Base-by-base conservation (phyloP, 1,140 invertebrate species). In the Andricus grossulariae region DNA sequence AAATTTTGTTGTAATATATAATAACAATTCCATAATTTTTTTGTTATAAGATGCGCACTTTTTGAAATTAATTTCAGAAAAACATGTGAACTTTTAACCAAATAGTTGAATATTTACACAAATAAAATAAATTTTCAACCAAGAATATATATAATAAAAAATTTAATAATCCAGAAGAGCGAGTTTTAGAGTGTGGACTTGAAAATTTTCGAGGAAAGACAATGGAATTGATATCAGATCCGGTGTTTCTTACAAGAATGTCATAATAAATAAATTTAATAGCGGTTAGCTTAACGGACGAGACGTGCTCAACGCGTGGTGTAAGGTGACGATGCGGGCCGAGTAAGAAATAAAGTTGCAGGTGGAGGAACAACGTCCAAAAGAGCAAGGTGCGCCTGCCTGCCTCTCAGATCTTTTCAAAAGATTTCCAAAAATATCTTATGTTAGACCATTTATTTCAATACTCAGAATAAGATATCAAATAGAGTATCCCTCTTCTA, bases 281-380 rank as follows among this genome's bases (percentile, higher is more conserved):
- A 25, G 60, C 39, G 10, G 39, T 45, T 45, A 11, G 39, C 15
- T 10, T 66, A 66, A 66, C 60, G 25, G 60, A 39, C 60, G 21
- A 16, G 32, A 60, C 21, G 16, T 45, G 60, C 32, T 66, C 39
- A 39, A 15, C 39, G 32, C 32, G 11, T 66, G 15, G 60, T 66
- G 39, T 66, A 66, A 60, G 21, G 21, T 60, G 57, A 78, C 32
- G 25, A 84, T 84, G 80, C 83, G 83, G 83, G 83, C 54, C 55
- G 71, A 75, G 55, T 75, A 71, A 77, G 72, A 72, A 52, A 57
- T 45, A 8, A 51, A 74, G 21, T 54, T 78, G 83, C 83, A 84
- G 83, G 83, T 84, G 83, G 50, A 84, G 57, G 73, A 82, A 54
- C 55, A 50, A 8, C 39, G 32, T 49, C 54, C 49, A 50, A 25